These are phyloP conservation scores for Erpetoichthys calabaricus DNA, from an alignment of 2,797 vertebrate species.

Conservation along the genomic window DNA sequence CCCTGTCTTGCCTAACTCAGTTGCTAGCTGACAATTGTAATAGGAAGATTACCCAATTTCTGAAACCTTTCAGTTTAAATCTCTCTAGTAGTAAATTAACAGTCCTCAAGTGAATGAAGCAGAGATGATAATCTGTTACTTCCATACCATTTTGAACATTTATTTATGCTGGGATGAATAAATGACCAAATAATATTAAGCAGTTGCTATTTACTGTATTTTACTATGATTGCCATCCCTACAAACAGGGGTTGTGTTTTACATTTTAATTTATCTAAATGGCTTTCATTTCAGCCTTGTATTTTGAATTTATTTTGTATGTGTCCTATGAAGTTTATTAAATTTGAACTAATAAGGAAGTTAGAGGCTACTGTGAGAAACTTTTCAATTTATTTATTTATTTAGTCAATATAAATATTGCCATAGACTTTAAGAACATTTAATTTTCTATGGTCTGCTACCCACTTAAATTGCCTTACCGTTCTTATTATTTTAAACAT, in stretches of 20 bases:
- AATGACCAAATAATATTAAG: neutral
- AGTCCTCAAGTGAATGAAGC: neutral
- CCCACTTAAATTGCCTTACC: slow-evolving; percentile 31
- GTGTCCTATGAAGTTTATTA: too few species aligned
- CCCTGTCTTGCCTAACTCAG: neutral
- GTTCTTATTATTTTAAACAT: slow-evolving; percentile 28
- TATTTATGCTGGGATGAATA: neutral
- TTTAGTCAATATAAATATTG: too few species aligned
- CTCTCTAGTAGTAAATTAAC: neutral
- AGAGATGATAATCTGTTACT: neutral
- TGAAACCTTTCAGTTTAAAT: slow-evolving; percentile 2
- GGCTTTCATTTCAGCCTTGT: too few species aligned
- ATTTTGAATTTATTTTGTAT: too few species aligned
- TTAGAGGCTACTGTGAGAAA: too few species aligned
- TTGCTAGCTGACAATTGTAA: neutral
- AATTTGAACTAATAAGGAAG: too few species aligned
- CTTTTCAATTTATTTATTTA: too few species aligned
- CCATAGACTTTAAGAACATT: slow-evolving; percentile 5
- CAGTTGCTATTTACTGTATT: too few species aligned
- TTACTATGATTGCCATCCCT: too few species aligned
- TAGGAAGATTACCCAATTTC: slow-evolving; percentile 2
- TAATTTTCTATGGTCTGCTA: slow-evolving; percentile 22
- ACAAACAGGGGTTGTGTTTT: too few species aligned
- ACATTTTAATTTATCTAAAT: too few species aligned
- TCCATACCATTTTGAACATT: slow-evolving; percentile 1